Conservation (phyloP, 2,888 invertebrate species). For the Netelia virgata region DNA sequence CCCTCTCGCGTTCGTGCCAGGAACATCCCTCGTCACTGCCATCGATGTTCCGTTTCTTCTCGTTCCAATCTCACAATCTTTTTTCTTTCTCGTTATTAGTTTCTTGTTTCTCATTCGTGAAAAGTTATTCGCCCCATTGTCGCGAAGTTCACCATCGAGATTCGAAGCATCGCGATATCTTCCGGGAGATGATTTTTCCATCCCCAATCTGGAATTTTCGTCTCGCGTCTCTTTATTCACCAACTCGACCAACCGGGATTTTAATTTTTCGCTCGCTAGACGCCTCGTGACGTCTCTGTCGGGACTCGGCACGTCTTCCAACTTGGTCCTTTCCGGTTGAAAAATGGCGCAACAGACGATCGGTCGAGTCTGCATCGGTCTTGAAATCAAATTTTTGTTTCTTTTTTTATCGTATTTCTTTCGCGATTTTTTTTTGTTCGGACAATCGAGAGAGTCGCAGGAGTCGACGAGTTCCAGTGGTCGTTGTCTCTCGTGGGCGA, state of each 20-base stretch:
- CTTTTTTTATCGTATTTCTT: neutral
- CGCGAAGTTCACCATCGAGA: constrained; percentile 22
- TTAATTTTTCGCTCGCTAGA: constrained; percentile 28
- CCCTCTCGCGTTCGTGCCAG: neutral
- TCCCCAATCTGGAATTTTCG: constrained; percentile 21
- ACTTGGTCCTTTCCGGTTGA: neutral
- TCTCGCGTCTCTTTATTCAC: constrained; percentile 33
- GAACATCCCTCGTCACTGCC: neutral
- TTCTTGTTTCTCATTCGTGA: constrained; percentile 1
- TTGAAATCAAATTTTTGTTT: neutral
- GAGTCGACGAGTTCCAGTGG: constrained; percentile 14
- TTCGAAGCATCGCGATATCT: neutral
- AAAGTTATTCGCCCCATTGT: constrained; percentile 27
- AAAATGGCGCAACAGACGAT: neutral
- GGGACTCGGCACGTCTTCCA: neutral
- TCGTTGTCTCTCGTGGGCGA: neutral
- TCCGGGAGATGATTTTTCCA: constrained; percentile 32
- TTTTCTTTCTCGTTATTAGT: neutral
- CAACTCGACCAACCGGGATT: neutral
- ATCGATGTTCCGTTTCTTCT: constrained; percentile 5
- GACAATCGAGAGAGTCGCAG: constrained; percentile 48
- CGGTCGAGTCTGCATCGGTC: constrained; percentile 14
- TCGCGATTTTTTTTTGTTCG: constrained; percentile 9
- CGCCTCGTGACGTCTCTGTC: neutral
- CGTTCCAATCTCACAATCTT: neutral